Evolutionary conservation across 2,888 invertebrate genomes (phyloP).

Genomic region (Entomobrya proxima): DNA sequence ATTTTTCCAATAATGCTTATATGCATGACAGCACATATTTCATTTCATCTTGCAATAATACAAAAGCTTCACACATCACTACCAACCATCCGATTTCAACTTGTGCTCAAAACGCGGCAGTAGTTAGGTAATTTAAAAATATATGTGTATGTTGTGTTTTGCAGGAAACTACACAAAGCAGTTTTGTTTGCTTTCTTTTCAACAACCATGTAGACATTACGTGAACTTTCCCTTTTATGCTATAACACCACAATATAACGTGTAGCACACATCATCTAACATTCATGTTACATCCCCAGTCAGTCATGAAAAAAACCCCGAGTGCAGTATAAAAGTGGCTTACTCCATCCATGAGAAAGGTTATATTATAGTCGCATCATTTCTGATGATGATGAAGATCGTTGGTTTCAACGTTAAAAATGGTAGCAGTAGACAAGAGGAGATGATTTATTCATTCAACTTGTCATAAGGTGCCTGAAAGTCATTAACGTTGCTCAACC

Average conservation of each 20-base stretch:
- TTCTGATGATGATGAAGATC: too few relatives aligned
- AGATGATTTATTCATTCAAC: conserved; percentile 61
- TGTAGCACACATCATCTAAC: not conserved
- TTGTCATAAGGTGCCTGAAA: conserved; percentile 58
- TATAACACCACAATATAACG: not conserved
- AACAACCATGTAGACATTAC: not conserved
- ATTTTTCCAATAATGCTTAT: conserved; percentile 54
- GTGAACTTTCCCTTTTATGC: not conserved
- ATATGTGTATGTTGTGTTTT: not conserved
- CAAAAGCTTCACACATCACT: conserved; percentile 4
- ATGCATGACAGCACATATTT: conserved; percentile 55
- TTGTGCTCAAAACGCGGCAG: not conserved
- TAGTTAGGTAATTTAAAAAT: conserved; percentile 2
- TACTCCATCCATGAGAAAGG: conserved; percentile 1
- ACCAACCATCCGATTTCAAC: not conserved
- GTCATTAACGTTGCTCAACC: conserved; percentile 48
- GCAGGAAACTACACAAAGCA: not conserved
- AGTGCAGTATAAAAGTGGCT: not conserved
- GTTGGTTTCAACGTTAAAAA: not conserved
- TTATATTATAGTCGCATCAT: not conserved
- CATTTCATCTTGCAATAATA: conserved; percentile 42
- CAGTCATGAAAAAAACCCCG: conserved; percentile 22
- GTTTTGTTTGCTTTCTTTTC: conserved; percentile 3
- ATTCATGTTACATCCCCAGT: not conserved
- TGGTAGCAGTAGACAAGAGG: not conserved